Base-by-base conservation (phyloP, 1,140 invertebrate species). In the Cyphomyrmex costatus region DNA sequence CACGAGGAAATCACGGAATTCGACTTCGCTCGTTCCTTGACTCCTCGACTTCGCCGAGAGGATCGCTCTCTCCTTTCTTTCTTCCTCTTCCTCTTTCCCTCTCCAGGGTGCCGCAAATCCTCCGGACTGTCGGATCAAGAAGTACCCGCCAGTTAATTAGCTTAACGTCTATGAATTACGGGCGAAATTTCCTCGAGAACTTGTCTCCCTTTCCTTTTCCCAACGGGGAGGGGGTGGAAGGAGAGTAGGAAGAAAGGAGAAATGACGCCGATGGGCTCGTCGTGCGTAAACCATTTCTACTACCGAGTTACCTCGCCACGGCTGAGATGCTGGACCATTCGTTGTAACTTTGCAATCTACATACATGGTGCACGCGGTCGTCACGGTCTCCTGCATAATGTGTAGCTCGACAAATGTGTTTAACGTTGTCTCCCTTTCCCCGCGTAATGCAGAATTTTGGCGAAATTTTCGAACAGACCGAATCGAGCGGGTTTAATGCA, bases 101-200 rank as follows among this genome's bases (percentile, higher is more conserved):
- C 73, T 77, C 73, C 33, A 56, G 60, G 24, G 76, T 56, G 76
- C 76, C 76, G 76, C 76, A 78, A 78, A 78, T 78, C 76, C 76
- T 65, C 60, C 60, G n/a, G 42, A 66, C 76, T 78, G 76, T 78
- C 60, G 60, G 76, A 79, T 66, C 76, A 79, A 66, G 76, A 66
- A 66, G 76, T 66, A 51, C 76, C 42, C 42, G 60, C 76, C 76
- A 79, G 76, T 79, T 79, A 79, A 79, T 79, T 79, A 79, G 76
- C 76, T 79, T 79, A 79, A 79, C 76, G 76, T 79, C 76, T 79
- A 79, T 79, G 76, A 79, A 79, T 79, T 79, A 79, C 76, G 76
- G 61, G 24, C 60, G 60, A 79, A 79, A 79, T 79, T 79, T 79
- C 42, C 76, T 79, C 42, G 61, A 65, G 65, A 79, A 79, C 46